Percentiles rank a stretch among this genome's conserved stretches.
Conservation (phyloP, 2,888 invertebrate species). For the Cataglyphis livida region DNA sequence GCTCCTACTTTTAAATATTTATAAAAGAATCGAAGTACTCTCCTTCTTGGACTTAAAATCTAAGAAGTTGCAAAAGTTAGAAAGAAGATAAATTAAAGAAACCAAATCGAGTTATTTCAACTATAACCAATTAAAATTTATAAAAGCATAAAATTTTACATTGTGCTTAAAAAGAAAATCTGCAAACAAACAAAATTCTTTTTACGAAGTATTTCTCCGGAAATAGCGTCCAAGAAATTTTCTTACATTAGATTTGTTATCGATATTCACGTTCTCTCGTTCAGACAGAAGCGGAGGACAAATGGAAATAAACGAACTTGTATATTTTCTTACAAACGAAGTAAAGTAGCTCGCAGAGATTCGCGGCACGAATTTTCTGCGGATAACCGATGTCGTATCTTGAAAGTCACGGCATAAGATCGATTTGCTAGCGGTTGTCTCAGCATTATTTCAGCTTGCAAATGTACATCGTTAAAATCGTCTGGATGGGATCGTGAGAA, state of each 20-base stretch:
- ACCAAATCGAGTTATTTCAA: neutral
- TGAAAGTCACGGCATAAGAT: slow-evolving; percentile 50
- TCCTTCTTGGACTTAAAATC: neutral
- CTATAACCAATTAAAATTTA: neutral
- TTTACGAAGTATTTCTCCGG: neutral
- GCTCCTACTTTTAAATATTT: neutral
- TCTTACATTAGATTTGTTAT: slow-evolving; percentile 63
- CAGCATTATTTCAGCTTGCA: slow-evolving; percentile 49
- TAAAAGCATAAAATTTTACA: neutral
- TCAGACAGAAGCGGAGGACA: slow-evolving; percentile 6
- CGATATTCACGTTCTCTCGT: slow-evolving; percentile 64
- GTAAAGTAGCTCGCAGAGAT: slow-evolving; percentile 76
- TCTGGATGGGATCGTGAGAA: slow-evolving; percentile 17
- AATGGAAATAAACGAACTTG: slow-evolving; percentile 29
- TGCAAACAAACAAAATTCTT: neutral
- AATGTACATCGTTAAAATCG: slow-evolving; percentile 53
- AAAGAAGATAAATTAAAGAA: neutral
- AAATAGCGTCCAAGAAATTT: neutral
- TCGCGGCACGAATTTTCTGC: slow-evolving; percentile 72
- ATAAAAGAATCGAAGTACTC: neutral
- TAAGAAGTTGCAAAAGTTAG: neutral
- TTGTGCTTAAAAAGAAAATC: neutral
- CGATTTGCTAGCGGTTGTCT: slow-evolving; percentile 43
- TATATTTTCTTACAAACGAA: slow-evolving; percentile 64
- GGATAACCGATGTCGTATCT: slow-evolving; percentile 66